Conservation (phyloP, 2,113 vertebrate species). For the Zosterops borbonicus region DNA sequence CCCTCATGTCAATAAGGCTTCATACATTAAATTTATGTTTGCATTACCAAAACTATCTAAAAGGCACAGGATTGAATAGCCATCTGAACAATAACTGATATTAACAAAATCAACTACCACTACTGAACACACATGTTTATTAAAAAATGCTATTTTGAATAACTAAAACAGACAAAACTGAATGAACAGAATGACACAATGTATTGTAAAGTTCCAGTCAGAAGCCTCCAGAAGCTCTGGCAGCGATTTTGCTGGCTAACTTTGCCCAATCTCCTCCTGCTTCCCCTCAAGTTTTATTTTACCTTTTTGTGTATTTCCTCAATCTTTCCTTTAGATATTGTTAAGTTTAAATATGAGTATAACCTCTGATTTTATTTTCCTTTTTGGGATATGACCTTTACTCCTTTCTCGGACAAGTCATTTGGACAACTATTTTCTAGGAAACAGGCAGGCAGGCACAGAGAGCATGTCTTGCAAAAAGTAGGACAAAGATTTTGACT, state of each 20-base stretch:
- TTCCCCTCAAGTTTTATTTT: not conserved
- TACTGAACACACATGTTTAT: not conserved
- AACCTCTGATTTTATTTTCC: not conserved
- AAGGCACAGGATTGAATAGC: not conserved
- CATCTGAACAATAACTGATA: not conserved
- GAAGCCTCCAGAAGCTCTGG: not conserved
- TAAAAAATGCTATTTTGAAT: rapidly evolving
- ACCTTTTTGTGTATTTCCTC: not conserved
- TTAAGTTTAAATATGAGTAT: not conserved
- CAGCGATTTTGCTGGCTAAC: not conserved
- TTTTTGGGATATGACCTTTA: not conserved
- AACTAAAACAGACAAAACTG: not conserved
- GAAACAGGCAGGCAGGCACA: not conserved
- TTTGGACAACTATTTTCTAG: not conserved
- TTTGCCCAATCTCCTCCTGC: not conserved
- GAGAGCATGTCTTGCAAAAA: not conserved
- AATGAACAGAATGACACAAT: not conserved
- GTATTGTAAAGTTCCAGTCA: not conserved
- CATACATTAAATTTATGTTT: not conserved
- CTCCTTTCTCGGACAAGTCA: not conserved
- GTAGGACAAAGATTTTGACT: constrained; percentile 14
- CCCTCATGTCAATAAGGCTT: not conserved
- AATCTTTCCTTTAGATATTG: not conserved
- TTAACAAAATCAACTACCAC: not conserved
- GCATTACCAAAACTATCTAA: not conserved